Evolutionary conservation across 2,797 vertebrate species (phyloP).

Genomic region (Lycodopsis pacificus): DNA sequence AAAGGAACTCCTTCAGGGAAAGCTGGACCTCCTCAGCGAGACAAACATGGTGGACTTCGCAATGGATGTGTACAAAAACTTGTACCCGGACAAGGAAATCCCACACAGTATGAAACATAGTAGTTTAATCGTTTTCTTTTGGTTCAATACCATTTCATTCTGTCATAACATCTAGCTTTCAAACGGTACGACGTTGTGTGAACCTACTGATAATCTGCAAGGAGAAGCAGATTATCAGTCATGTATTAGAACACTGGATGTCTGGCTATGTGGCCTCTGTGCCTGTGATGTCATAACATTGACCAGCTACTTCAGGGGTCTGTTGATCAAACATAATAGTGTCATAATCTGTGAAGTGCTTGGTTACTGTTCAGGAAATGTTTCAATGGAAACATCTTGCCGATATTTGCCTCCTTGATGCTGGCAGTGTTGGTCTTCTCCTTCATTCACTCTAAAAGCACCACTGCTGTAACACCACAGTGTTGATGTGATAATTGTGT

Average conservation of each 20-base stretch:
- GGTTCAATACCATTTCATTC: not conserved
- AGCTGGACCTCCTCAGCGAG: slow-evolving; percentile 96
- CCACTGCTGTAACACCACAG: not conserved
- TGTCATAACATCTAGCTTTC: not conserved
- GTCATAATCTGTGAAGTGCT: not conserved
- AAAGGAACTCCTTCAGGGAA: slow-evolving; percentile 94
- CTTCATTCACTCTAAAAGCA: not conserved
- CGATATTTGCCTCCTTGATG: not conserved
- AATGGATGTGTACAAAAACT: slow-evolving; percentile 96
- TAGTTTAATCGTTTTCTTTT: rapidly evolving
- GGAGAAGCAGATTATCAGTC: not conserved
- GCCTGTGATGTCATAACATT: not conserved
- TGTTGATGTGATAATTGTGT: not conserved
- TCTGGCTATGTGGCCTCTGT: not conserved
- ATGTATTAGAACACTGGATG: not conserved
- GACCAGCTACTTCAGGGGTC: not conserved
- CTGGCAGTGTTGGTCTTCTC: not conserved
- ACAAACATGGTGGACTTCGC: slow-evolving; percentile 99
- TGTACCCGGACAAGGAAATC: slow-evolving; percentile 92
- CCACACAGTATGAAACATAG: slow-evolving; percentile 87
- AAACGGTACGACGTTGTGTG: not conserved
- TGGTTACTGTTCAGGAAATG: not conserved
- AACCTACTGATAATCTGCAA: not conserved
- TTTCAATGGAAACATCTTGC: not conserved
- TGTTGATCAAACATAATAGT: not conserved